phyloP scores from a whole-genome alignment of 2,797 vertebrate species.

The Pseudochirops cupreus region DNA sequence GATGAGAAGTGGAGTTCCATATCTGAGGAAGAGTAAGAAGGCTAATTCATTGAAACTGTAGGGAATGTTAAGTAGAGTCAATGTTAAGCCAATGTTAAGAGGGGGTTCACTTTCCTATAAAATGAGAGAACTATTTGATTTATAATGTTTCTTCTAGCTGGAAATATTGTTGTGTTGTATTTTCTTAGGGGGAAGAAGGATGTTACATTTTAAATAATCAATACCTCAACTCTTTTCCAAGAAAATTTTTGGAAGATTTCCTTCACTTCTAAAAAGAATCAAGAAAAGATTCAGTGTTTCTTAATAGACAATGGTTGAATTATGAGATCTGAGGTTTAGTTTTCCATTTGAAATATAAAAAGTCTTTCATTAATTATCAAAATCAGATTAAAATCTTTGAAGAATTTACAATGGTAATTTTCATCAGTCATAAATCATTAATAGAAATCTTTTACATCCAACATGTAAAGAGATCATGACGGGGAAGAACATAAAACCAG shows the following conservation, averaged over 20 bases:
- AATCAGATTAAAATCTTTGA: slow-evolving; percentile 53
- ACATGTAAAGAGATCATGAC: slow-evolving; percentile 54
- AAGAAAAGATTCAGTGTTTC: neutral
- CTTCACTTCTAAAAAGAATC: neutral
- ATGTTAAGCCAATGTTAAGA: no score
- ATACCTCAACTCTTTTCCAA: neutral
- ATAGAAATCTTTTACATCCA: slow-evolving; percentile 6
- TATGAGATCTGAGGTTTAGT: slow-evolving; percentile 48
- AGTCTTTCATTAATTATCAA: neutral
- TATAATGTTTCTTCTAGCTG: neutral
- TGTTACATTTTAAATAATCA: neutral
- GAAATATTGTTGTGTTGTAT: neutral
- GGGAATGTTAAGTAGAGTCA: neutral
- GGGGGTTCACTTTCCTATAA: neutral
- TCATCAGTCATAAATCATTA: slow-evolving; percentile 52
- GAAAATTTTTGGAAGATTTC: neutral
- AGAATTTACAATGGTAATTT: slow-evolving; percentile 46
- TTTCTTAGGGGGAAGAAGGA: neutral
- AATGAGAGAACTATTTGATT: neutral
- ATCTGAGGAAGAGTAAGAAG: neutral
- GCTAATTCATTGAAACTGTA: neutral
- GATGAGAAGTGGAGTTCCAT: neutral
- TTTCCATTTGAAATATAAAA: slow-evolving; percentile 54
- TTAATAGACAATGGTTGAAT: neutral
- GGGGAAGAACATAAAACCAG: neutral